Conservation (phyloP, 2,113 vertebrate species). For the Serranochromis macrocephalus region DNA sequence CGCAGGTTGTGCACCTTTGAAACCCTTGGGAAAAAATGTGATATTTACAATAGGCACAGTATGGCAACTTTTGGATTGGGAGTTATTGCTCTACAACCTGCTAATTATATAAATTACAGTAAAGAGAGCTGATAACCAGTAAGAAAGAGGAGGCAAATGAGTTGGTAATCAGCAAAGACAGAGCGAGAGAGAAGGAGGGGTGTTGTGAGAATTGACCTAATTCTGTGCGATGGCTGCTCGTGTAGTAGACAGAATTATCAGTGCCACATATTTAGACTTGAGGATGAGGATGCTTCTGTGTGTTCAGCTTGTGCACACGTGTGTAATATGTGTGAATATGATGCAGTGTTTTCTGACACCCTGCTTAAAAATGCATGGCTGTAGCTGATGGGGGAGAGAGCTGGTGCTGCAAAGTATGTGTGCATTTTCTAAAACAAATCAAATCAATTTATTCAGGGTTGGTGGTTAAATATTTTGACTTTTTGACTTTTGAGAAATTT, state of each 20-base stretch:
- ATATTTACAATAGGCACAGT: background rate
- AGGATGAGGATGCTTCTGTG: background rate
- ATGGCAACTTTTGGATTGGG: background rate
- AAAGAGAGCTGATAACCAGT: slow-evolving; percentile 51
- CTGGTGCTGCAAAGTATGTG: background rate
- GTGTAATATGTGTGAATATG: background rate
- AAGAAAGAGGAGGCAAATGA: slow-evolving; percentile 28
- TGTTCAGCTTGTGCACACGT: background rate
- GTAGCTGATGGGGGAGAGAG: background rate
- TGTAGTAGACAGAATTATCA: slow-evolving; percentile 53
- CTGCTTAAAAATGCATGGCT: background rate
- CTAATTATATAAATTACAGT: slow-evolving; percentile 34
- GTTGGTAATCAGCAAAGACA: slow-evolving; percentile 40
- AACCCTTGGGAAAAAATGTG: background rate
- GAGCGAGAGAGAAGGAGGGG: slow-evolving; percentile 32
- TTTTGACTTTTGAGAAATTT: background rate
- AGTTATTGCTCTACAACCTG: background rate
- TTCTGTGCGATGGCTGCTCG: slow-evolving; percentile 65
- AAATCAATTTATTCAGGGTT: background rate
- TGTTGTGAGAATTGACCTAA: slow-evolving; percentile 66
- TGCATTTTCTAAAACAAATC: background rate
- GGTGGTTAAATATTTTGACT: background rate
- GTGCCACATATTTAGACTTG: slow-evolving; percentile 1
- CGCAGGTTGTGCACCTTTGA: background rate
- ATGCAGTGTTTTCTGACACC: background rate